These are phyloP conservation scores for Abrostola tripartita DNA, from an alignment of 2,888 invertebrate genomes.

Conservation along the genomic window DNA sequence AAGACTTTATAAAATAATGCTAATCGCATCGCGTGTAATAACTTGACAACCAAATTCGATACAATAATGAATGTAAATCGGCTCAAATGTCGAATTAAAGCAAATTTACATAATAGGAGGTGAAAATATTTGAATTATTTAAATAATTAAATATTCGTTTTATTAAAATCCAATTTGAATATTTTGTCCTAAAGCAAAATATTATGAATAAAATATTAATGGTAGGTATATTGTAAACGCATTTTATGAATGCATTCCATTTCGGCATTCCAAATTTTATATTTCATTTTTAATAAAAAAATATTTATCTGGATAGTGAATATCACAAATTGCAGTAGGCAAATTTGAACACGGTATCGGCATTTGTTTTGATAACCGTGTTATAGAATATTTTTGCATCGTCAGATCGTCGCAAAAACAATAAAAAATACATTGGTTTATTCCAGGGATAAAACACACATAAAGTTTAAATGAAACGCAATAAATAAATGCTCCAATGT, in stretches of 20 bases:
- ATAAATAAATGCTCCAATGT: background rate
- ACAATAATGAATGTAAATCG: constrained; percentile 72
- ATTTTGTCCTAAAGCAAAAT: constrained; percentile 52
- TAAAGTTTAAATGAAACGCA: background rate
- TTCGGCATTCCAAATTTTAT: constrained; percentile 16
- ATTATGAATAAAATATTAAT: constrained; percentile 37
- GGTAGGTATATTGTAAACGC: constrained; percentile 22
- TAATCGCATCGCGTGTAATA: constrained; percentile 65
- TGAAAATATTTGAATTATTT: constrained; percentile 67
- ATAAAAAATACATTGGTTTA: too few relatives aligned
- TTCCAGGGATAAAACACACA: too few relatives aligned
- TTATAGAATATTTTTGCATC: too few relatives aligned
- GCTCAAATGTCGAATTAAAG: constrained; percentile 65
- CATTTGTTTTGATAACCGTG: too few relatives aligned
- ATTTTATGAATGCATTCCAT: constrained; percentile 6
- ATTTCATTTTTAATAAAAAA: too few relatives aligned
- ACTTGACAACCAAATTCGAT: constrained; percentile 68
- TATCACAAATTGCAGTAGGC: too few relatives aligned
- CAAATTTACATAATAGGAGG: constrained; percentile 70
- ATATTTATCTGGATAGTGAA: too few relatives aligned
- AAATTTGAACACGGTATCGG: too few relatives aligned
- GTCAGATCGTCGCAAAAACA: too few relatives aligned
- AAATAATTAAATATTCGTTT: constrained; percentile 61
- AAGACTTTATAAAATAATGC: constrained; percentile 60
- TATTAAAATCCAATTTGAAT: constrained; percentile 64